Percentiles rank a stretch among this genome's conserved stretches.
Evolutionary conservation across 1,140 invertebrate species (phyloP).

Genomic region (Cephus cinctus): DNA sequence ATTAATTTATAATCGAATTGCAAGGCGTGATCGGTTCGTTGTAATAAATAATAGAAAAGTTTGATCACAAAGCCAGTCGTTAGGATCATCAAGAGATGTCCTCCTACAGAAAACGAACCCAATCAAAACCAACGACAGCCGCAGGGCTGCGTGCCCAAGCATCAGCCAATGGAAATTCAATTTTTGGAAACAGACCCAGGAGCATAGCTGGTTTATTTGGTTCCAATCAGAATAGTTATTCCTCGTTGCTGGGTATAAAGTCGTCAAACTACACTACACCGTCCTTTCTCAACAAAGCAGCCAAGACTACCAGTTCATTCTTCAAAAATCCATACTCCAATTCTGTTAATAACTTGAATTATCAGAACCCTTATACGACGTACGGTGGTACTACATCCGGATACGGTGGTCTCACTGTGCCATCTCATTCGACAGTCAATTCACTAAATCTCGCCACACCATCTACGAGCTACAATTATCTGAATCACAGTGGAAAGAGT

Average conservation of each 20-base stretch:
- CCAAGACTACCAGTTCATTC: slow-evolving; percentile 36
- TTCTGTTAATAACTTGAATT: slow-evolving; percentile 53
- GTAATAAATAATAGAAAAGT: too few relatives aligned
- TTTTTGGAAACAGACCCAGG: slow-evolving; percentile 53
- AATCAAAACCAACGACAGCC: slow-evolving; percentile 50
- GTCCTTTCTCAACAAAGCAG: slow-evolving; percentile 35
- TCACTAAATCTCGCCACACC: slow-evolving; percentile 58
- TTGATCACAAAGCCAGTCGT: too few relatives aligned
- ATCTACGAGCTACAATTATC: slow-evolving; percentile 55
- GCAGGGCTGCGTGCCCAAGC: slow-evolving; percentile 52
- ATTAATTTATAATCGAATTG: background rate
- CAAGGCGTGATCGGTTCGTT: too few relatives aligned
- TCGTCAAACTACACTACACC: slow-evolving; percentile 38
- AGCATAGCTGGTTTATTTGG: slow-evolving; percentile 50
- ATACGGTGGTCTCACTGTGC: slow-evolving; percentile 62
- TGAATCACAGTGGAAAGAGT: slow-evolving; percentile 33
- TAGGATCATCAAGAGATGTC: too few relatives aligned
- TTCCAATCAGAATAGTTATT: slow-evolving; percentile 42
- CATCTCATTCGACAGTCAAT: slow-evolving; percentile 48
- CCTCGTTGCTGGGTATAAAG: slow-evolving; percentile 36
- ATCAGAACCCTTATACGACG: slow-evolving; percentile 51
- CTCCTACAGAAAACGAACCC: slow-evolving; percentile 48
- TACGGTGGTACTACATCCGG: slow-evolving; percentile 65
- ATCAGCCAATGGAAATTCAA: slow-evolving; percentile 52
- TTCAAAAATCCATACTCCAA: slow-evolving; percentile 43